A percentile compares a stretch with the other conserved stretches of the same genome.
phyloP scores from a whole-genome alignment of 2,797 vertebrate genomes.

The Zenarchopterus dispar region DNA sequence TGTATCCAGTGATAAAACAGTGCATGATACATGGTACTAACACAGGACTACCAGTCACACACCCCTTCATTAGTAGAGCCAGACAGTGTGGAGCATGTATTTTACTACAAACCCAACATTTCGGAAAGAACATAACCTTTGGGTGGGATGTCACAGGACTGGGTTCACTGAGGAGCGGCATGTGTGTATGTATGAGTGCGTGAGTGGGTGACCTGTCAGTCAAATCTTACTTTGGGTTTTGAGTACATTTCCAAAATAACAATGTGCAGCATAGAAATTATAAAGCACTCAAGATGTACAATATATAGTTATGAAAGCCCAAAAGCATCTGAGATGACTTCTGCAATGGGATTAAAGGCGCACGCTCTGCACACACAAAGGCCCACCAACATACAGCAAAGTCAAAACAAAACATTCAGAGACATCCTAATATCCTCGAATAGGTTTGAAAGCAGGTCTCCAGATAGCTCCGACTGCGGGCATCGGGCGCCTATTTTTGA shows the following conservation, averaged over 20 bases:
- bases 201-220: constrained; percentile 79
- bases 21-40: constrained; percentile 78
- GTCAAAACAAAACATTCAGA: constrained; percentile 79
- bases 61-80: constrained; percentile 85
- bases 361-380: constrained; percentile 69
- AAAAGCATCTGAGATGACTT: constrained; percentile 80
- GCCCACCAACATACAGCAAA: constrained; percentile 66
- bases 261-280: constrained; percentile 86
- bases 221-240: constrained; percentile 85
- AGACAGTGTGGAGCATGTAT: constrained; percentile 87
- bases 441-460: constrained; percentile 74
- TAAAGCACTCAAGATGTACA: constrained; percentile 86
- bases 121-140: constrained; percentile 86
- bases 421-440: constrained; percentile 81
- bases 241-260: constrained; percentile 87
- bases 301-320: constrained; percentile 85
- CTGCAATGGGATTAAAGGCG: constrained; percentile 76
- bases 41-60: constrained; percentile 75
- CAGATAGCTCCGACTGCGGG: constrained; percentile 75
- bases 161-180: constrained; percentile 61
- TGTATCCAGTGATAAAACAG: constrained; percentile 57
- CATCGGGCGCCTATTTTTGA: constrained; percentile 71
- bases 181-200: constrained; percentile 34
- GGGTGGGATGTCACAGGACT: constrained; percentile 82
- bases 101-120: constrained; percentile 88